phyloP scores from a whole-genome alignment of 2,113 vertebrate species.

The Marmota flaviventris region DNA sequence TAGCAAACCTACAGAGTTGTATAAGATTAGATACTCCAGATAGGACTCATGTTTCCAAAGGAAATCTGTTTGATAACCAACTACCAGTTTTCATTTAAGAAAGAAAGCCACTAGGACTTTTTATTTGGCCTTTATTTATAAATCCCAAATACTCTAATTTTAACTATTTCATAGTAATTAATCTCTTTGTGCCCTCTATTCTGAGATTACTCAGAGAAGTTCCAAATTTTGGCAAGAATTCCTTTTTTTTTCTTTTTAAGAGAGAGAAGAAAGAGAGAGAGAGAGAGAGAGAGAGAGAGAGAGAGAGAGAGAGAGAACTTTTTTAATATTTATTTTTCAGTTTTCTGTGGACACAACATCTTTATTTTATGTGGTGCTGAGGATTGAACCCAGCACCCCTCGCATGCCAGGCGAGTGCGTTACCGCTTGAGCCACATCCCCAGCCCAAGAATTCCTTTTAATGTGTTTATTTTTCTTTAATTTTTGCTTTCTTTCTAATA shows the following conservation, averaged over 20 bases:
- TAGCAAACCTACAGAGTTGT: neutral
- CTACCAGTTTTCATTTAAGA: neutral
- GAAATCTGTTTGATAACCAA: neutral
- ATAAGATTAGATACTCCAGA: neutral
- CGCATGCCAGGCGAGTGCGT: too few species aligned
- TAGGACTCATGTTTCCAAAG: neutral
- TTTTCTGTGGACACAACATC: too few species aligned
- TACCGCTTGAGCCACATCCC: too few species aligned
- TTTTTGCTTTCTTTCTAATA: constrained; percentile 12
- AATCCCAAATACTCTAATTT: neutral
- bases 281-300: too few species aligned
- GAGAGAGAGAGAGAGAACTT: too few species aligned
- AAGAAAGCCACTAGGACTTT: neutral
- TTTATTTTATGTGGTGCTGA: too few species aligned
- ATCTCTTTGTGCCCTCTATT: neutral
- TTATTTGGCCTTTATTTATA: neutral
- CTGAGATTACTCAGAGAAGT: neutral
- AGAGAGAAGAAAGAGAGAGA: too few species aligned
- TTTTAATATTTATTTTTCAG: too few species aligned
- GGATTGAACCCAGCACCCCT: too few species aligned
- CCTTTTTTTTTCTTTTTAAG: neutral
- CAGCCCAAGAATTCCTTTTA: neutral
- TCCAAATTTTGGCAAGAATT: neutral
- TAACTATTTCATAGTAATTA: constrained; percentile 4
- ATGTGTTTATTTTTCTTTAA: neutral